Base-by-base conservation (phyloP, 92 coral and sea anemone species). In the Epizoanthus rinbou region DNA sequence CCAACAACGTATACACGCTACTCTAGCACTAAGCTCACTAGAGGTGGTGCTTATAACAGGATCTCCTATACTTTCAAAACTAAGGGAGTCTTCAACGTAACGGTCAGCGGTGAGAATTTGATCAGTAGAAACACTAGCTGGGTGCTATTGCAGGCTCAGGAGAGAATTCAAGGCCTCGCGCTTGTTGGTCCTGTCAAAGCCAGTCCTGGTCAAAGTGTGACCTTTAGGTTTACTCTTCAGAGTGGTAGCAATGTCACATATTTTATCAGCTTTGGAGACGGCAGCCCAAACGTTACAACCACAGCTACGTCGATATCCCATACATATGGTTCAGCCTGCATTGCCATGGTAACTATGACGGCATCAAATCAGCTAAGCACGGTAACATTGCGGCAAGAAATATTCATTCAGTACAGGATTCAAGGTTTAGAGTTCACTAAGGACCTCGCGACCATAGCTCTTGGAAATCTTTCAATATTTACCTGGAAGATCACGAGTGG, bases 231-330 rank as follows among this genome's bases (percentile, higher is more conserved):
- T 64, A 25, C 23, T 53, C 86, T 37, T 60, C 37, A 25, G 2
- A 92, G 73, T 41, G 99, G 98, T 17, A 75, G 87, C 67, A 92
- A 90, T 57, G 96, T 96, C 2, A 85, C 86, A 1, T 96, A 94
- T 60, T 62, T 64, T 13, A 83, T 88, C 24, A 75, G 76, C 53
- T 84, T 69, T 85, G 94, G 92, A 35, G 94, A 88, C 65, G 91
- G 91, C 28, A 90, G 89, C 57, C 52, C 92, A 22, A 85, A 88
- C 71, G 84, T 87, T 25, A 74, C 85, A 31, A 87, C 92, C 21
- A 69, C 22, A 1, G 69, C 45, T 23, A 66, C 89, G 8, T 81
- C 72, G 64, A 43, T 86, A 33, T 22, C 19, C 39, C 83, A 88
- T 80, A 66, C 45, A 8, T 91, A 80, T 80, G 69, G 25, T 31